Evolutionary conservation across 2,888 invertebrate genomes (phyloP), one percentile per base, ranked within the genome.

Genomic region (Ptilodon capucinus): DNA sequence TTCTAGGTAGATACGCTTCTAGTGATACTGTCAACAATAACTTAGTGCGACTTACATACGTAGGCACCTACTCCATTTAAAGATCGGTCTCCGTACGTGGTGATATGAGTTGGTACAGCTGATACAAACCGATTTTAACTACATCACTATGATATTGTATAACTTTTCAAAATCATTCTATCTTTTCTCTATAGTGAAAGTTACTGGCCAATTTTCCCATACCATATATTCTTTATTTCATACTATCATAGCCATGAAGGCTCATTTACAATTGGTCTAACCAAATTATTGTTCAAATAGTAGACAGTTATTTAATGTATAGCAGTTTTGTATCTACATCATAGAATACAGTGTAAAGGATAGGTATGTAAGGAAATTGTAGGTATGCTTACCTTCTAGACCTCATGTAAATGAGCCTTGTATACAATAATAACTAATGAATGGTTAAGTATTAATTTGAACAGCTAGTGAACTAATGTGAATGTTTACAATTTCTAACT

Each of bases 401-500:
- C 58, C 65, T 51, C 57, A 55, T 57, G 62, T 47, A 58, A 52
- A 40, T 5, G 47, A 51, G 48, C 51, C 44, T 36, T 45, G 57
- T 14, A 57, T 51, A 57, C 51, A 47, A 65, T 63, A 51, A 51
- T 49, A 57, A 60, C 54, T 58, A 66, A 62, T 64, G 60, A 61
- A 63, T 60, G 56, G 52, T 64, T 76, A 75, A n/a, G n/a, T n/a
- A 69, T 63, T 54, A 57, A 60, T 65, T 60, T 66, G 67, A 79
- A 80, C 82, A 76, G 69, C 78, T 79, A 81, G 62, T 61, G 57
- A 60, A 57, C 70, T 75, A 72, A 49, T 61, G 70, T 77, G 74
- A 74, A 64, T 73, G 75, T 77, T 76, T 81, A 81, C 78, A 84
- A 75, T 76, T 68, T 79, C 76, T 84, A 81, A 72, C 77, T 85